These are phyloP conservation scores for Gastrophryne carolinensis DNA, from an alignment of 2,797 vertebrate genomes.

Conservation along the genomic window DNA sequence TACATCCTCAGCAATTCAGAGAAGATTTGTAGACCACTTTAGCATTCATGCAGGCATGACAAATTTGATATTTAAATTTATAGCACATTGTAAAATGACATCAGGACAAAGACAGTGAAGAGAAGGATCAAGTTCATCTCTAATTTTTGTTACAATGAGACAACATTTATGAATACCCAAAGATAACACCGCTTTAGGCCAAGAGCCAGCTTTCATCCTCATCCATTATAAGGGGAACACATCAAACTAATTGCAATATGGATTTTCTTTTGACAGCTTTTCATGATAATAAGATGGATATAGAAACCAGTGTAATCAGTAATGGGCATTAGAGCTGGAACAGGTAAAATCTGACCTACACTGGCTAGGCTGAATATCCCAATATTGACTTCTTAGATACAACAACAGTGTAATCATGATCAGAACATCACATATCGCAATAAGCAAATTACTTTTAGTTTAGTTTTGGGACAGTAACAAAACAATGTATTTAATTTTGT, in stretches of 20 bases:
- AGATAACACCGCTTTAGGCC: conserved; percentile 22
- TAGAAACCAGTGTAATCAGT: background rate
- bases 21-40: conserved; percentile 5
- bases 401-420: too few relatives aligned
- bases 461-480: too few relatives aligned
- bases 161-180: background rate
- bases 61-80: background rate
- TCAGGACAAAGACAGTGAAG: background rate
- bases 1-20: background rate
- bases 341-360: background rate
- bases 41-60: background rate
- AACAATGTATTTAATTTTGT: too few relatives aligned
- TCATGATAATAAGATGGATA: conserved; percentile 31
- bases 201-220: conserved; percentile 22
- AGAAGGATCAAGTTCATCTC: conserved; percentile 10
- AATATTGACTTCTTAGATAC: too few relatives aligned
- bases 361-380: background rate
- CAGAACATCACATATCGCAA: too few relatives aligned
- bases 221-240: conserved; percentile 9
- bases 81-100: conserved; percentile 3
- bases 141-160: conserved; percentile 13
- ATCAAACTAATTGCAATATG: conserved; percentile 22
- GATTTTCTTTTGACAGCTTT: conserved; percentile 36
- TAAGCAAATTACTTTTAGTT: too few relatives aligned
- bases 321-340: background rate